Conservation (phyloP, 2,888 invertebrate species). For the Drosophila maculinotata region DNA sequence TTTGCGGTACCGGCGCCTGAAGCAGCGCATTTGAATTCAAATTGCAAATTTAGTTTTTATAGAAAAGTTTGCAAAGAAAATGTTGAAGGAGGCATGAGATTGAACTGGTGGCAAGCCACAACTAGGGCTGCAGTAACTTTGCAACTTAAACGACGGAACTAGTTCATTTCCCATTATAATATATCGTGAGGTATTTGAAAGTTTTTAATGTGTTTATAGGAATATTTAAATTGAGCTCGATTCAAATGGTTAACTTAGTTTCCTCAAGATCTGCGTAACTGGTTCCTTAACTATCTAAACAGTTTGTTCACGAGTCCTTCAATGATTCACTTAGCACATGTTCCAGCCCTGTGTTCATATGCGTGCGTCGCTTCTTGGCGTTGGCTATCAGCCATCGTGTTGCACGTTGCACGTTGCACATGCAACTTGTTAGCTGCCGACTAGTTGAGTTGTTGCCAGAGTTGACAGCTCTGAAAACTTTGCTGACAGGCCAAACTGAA, state of each 20-base stretch:
- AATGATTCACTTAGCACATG: background rate
- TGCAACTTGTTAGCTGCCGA: slow-evolving; percentile 61
- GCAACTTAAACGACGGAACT: background rate
- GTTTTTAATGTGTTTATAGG: too few relatives aligned
- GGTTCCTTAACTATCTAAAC: too few relatives aligned
- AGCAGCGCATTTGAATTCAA: slow-evolving; percentile 33
- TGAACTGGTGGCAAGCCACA: slow-evolving; percentile 22
- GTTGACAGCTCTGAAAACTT: slow-evolving; percentile 77
- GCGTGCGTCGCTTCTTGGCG: slow-evolving; percentile 31
- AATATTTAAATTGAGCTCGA: too few relatives aligned
- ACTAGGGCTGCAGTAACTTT: slow-evolving; percentile 41
- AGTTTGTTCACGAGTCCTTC: background rate
- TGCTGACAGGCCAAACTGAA: slow-evolving; percentile 60
- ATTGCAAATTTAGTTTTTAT: slow-evolving; percentile 45
- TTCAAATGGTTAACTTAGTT: too few relatives aligned
- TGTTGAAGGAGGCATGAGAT: slow-evolving; percentile 14
- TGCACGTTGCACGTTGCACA: slow-evolving; percentile 55
- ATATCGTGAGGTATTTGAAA: too few relatives aligned
- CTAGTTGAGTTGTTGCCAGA: slow-evolving; percentile 69
- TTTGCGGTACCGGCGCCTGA: slow-evolving; percentile 17
- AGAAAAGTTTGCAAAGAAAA: slow-evolving; percentile 30
- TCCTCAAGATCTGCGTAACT: too few relatives aligned
- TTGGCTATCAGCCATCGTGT: slow-evolving; percentile 51
- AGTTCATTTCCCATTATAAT: too few relatives aligned
- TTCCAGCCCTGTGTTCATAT: slow-evolving; percentile 39